Percentiles rank a stretch among this genome's conserved stretches.
phyloP scores from a whole-genome alignment of 2,888 invertebrate species.

The Volucella inanis region DNA sequence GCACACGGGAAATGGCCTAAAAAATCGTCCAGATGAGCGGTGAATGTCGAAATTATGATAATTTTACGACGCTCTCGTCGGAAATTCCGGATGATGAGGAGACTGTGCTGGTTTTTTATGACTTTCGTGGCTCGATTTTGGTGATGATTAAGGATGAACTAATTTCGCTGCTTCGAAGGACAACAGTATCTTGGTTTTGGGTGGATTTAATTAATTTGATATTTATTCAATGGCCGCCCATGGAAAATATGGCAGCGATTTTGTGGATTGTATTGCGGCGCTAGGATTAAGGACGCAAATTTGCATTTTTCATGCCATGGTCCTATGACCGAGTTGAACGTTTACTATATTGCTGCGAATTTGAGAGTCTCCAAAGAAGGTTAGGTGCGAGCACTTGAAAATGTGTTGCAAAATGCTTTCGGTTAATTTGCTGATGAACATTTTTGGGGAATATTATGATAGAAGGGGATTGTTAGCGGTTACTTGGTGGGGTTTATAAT shows the following conservation, averaged over 20 bases:
- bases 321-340: slow-evolving; percentile 31
- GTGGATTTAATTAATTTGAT: slow-evolving; percentile 76
- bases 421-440: slow-evolving; percentile 72
- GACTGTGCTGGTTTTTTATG: slow-evolving; percentile 49
- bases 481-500: slow-evolving; percentile 6
- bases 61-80: slow-evolving; percentile 64
- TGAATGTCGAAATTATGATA: slow-evolving; percentile 72
- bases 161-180: slow-evolving; percentile 58
- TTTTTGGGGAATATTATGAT: slow-evolving; percentile 38
- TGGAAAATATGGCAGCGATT: slow-evolving; percentile 58
- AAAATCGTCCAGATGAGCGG: slow-evolving; percentile 78
- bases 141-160: slow-evolving; percentile 70
- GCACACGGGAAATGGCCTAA: slow-evolving; percentile 69
- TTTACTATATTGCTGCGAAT: slow-evolving; percentile 52
- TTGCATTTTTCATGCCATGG: slow-evolving; percentile 57
- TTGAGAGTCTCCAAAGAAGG: slow-evolving; percentile 19
- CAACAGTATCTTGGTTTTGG: slow-evolving; percentile 37
- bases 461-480: not conserved
- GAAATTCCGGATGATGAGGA: slow-evolving; percentile 57
- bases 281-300: slow-evolving; percentile 54
- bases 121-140: slow-evolving; percentile 44
- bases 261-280: slow-evolving; percentile 51
- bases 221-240: slow-evolving; percentile 74
- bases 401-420: slow-evolving; percentile 64
- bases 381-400: slow-evolving; percentile 25